Base-by-base conservation (phyloP, 2,113 vertebrate genomes). In the Pterocles gutturalis region DNA sequence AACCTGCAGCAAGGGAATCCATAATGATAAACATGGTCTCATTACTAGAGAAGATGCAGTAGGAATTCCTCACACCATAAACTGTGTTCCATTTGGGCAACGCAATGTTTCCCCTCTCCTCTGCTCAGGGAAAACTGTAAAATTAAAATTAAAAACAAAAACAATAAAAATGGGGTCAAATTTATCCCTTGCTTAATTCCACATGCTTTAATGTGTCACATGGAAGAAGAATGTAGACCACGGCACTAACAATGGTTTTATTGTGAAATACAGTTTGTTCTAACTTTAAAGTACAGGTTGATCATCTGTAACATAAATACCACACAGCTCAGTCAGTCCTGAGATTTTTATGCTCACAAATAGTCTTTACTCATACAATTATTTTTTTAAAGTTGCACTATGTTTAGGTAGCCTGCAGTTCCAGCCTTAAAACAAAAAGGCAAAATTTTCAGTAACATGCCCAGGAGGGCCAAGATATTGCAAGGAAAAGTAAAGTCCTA, bases 1-100 rank as follows among this genome's bases (percentile, higher is more conserved):
- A 77, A 76, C 67, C 31, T 71, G 82, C 86, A 94, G 89, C 89
- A 75, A 41, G 89, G 66, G 89, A 96, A 79, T 89, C 71, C 48
- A 33, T 57, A 92, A 66, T 49, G 82, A 92, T 66, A 83, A 83
- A 70, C 77, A 75, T 6, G 11, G 77, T 87, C 51, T 92, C 82
- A 90, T 87, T 83, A 83, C 92, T 45, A 48, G 20, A 48, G 29
- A 96, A 87, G 46, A 92, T 36, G 61, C 71, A 57, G 71, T 3
- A 92, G 72, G 76, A 86, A 87, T 64, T 92, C 66, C 71, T 89
- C 51, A 54, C 66, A 69, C 73, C 70, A 79, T 25, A 65, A 6
- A 13, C 51, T 31, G 66, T n/a, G 45, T 26, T 92, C 73, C 81
- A 86, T 75, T 24, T 79, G 45, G 55, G 69, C 66, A 92, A 60